phyloP scores from a whole-genome alignment of 2,797 vertebrate species.

The Cephalopachus bancanus region DNA sequence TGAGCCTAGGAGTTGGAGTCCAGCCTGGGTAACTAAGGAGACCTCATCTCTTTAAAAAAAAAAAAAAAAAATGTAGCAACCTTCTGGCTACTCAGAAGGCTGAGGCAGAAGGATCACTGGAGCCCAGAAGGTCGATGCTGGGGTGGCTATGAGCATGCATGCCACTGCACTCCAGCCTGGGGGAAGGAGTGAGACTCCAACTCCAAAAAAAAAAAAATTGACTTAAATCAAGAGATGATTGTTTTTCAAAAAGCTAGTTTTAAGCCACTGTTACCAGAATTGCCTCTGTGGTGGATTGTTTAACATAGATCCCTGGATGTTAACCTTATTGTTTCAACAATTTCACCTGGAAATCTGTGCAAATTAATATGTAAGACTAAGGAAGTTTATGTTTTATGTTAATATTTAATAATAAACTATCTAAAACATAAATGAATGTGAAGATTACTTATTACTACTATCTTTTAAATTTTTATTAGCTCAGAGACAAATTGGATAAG shows the following conservation, averaged over 20 bases:
- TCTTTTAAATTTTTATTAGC: not conserved
- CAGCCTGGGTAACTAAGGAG: no score
- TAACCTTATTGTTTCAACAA: slow-evolving; percentile 19
- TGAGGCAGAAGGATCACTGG: no score
- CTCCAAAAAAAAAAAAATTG: no score
- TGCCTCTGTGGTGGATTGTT: not conserved
- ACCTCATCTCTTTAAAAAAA: no score
- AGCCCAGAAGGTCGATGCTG: no score
- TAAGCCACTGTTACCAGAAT: slow-evolving; percentile 16
- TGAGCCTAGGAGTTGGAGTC: no score
- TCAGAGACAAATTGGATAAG: not conserved
- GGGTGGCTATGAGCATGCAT: no score
- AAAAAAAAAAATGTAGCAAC: no score
- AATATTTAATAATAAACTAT: not conserved
- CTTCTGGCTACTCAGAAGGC: no score
- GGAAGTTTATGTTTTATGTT: slow-evolving; percentile 14
- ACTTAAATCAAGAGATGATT: not conserved
- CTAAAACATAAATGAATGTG: not conserved
- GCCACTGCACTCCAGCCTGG: no score
- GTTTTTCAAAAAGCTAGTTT: slow-evolving; percentile 50
- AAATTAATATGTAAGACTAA: slow-evolving; percentile 19
- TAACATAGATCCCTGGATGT: not conserved
- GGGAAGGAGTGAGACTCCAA: no score
- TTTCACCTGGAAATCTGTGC: slow-evolving; percentile 7
- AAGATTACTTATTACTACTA: not conserved